Evolutionary conservation across 2,113 vertebrate genomes (phyloP).

Genomic region (Laterallus jamaicensis): DNA sequence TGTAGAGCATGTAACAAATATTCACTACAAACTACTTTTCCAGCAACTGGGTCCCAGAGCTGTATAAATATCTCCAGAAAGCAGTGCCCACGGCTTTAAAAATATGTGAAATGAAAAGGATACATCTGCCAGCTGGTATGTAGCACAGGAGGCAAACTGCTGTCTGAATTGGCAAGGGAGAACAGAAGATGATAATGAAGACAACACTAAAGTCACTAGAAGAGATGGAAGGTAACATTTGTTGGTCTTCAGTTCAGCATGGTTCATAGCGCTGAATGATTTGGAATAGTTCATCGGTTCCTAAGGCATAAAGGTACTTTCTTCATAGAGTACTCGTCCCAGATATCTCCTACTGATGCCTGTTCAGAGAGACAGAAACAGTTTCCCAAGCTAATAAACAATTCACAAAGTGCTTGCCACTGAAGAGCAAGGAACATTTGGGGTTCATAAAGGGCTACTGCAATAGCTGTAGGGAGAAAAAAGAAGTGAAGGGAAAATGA

Average conservation of each 20-base stretch:
- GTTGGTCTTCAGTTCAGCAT: conserved; percentile 4
- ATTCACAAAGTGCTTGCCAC: conserved; percentile 20
- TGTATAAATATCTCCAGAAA: conserved; percentile 55
- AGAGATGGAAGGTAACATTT: conserved; percentile 46
- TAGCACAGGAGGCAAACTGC: conserved; percentile 40
- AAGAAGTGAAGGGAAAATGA: conserved; percentile 1
- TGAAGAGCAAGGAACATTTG: neutral
- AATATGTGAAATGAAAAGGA: conserved; percentile 64
- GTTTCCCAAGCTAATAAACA: conserved; percentile 50
- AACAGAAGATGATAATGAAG: conserved; percentile 36
- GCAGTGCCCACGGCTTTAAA: conserved; percentile 38
- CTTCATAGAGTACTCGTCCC: neutral
- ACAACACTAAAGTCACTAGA: conserved; percentile 42
- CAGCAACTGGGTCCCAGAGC: conserved; percentile 29
- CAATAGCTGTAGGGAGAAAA: conserved; percentile 9
- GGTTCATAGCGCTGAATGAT: neutral
- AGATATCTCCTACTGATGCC: neutral
- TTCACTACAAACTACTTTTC: conserved; percentile 59
- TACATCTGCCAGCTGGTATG: conserved; percentile 42
- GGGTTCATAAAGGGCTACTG: conserved; percentile 6
- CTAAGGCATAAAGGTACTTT: conserved; percentile 28
- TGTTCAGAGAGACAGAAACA: conserved; percentile 13
- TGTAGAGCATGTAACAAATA: conserved; percentile 63
- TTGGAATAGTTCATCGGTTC: neutral
- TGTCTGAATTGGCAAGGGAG: conserved; percentile 43